Conservation (phyloP, 2,888 invertebrate genomes). For the Dicyrtomina minuta region DNA sequence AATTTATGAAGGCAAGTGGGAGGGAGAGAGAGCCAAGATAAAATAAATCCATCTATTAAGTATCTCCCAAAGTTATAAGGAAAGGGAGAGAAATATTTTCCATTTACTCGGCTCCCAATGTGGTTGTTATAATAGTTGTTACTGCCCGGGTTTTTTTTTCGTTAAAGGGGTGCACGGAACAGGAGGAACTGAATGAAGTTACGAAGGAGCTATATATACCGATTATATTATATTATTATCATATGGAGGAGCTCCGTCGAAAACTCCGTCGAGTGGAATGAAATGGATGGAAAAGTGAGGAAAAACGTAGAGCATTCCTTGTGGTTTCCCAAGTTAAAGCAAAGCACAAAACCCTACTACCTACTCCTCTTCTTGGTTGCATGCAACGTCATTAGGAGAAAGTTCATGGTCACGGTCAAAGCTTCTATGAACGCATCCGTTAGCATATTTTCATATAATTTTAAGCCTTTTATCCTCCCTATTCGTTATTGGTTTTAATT, state of each 20-base stretch:
- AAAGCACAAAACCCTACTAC: neutral
- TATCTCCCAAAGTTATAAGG: neutral
- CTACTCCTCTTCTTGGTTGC: too few relatives aligned
- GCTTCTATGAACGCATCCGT: slow-evolving; percentile 21
- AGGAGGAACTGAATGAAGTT: neutral
- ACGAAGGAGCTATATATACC: too few relatives aligned
- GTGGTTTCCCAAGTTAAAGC: slow-evolving; percentile 17
- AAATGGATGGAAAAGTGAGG: slow-evolving; percentile 27
- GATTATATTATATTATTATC: too few relatives aligned
- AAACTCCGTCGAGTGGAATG: slow-evolving; percentile 20
- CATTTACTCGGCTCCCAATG: slow-evolving; percentile 17
- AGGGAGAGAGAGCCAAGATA: slow-evolving; percentile 37
- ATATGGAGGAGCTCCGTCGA: neutral
- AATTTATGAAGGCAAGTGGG: slow-evolving; percentile 39
- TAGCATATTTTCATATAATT: slow-evolving; percentile 24
- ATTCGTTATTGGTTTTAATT: slow-evolving; percentile 32
- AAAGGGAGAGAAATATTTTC: slow-evolving; percentile 16
- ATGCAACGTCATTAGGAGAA: slow-evolving; percentile 14
- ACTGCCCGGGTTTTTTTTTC: slow-evolving; percentile 5
- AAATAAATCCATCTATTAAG: slow-evolving; percentile 46
- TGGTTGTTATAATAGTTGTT: slow-evolving; percentile 13
- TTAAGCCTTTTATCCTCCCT: slow-evolving; percentile 1
- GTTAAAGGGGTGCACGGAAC: slow-evolving; percentile 1
- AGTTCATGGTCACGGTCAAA: slow-evolving; percentile 33
- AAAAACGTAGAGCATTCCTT: slow-evolving; percentile 20